Evolutionary conservation across 2,113 vertebrate genomes (phyloP).

Genomic region (Nerophis lumbriciformis): DNA sequence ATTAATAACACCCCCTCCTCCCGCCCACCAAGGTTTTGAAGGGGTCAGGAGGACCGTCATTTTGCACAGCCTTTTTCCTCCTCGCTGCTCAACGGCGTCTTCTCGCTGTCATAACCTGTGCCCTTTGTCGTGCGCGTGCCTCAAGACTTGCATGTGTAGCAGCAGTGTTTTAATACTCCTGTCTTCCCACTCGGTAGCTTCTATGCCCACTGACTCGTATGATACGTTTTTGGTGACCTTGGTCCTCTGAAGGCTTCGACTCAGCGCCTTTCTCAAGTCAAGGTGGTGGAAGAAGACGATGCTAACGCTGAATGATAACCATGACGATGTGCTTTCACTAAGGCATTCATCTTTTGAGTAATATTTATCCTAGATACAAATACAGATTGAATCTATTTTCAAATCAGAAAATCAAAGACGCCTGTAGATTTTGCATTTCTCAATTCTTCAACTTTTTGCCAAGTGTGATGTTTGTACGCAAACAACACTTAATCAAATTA

Average conservation of each 20-base stretch:
- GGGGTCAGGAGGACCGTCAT: conserved; percentile 29
- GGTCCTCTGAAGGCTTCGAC: conserved; percentile 29
- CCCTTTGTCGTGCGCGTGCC: conserved; percentile 27
- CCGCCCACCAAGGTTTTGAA: conserved; percentile 23
- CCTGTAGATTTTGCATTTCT: neutral
- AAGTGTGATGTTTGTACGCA: conserved; percentile 41
- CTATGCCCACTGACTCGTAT: conserved; percentile 9
- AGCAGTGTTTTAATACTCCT: conserved; percentile 31
- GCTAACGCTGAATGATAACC: no score
- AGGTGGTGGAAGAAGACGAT: no score
- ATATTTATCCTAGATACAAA: no score
- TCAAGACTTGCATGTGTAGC: conserved; percentile 36
- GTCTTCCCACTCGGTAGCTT: conserved; percentile 44
- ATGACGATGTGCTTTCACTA: no score
- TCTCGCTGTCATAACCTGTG: conserved; percentile 24
- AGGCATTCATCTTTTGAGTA: no score
- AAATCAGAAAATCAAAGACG: neutral
- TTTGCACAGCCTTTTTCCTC: conserved; percentile 60
- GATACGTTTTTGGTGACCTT: conserved; percentile 35
- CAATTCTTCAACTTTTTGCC: conserved; percentile 21
- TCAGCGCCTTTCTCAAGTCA: neutral
- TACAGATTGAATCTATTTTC: conserved; percentile 1
- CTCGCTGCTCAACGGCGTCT: conserved; percentile 36
- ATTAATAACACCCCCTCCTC: neutral
- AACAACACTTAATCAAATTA: conserved; percentile 35